Conservation (phyloP, 2,888 invertebrate genomes). For the Drosophila eohydei region DNA sequence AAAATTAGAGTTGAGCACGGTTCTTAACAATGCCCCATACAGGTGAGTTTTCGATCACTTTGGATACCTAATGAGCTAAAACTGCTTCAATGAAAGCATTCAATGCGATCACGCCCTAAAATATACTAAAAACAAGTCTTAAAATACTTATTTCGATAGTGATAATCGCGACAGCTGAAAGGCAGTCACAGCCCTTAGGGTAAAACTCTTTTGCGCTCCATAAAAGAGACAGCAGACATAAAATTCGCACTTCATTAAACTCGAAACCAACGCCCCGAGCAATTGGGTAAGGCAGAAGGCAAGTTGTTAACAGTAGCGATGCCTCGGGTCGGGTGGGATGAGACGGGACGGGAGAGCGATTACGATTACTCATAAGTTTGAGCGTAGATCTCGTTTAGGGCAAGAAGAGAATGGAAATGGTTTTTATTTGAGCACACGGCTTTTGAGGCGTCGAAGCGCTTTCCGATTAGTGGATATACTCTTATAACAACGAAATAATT, state of each 20-base stretch:
- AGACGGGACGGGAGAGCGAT: slow-evolving; percentile 8
- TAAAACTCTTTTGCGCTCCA: slow-evolving; percentile 10
- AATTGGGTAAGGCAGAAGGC: background rate
- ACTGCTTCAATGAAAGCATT: slow-evolving; percentile 40
- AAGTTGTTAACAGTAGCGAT: background rate
- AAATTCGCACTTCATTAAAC: slow-evolving; percentile 63
- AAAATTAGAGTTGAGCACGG: slow-evolving; percentile 35
- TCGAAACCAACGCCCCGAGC: slow-evolving; percentile 17
- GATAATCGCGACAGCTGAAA: slow-evolving; percentile 25
- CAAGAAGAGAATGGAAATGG: background rate
- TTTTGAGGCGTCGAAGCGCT: background rate
- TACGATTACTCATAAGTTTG: slow-evolving; percentile 16
- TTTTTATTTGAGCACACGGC: background rate
- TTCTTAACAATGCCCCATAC: slow-evolving; percentile 71
- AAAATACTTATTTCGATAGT: slow-evolving; percentile 30
- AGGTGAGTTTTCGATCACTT: slow-evolving; percentile 60
- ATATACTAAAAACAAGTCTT: slow-evolving; percentile 7
- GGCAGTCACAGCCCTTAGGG: slow-evolving; percentile 24
- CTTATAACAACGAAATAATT: background rate
- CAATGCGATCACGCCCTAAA: slow-evolving; percentile 38
- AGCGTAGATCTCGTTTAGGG: background rate
- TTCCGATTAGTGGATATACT: background rate
- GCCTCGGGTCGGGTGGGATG: background rate
- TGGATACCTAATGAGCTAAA: slow-evolving; percentile 61
- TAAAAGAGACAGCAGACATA: slow-evolving; percentile 36